Evolutionary conservation across 2,888 invertebrate genomes (phyloP), one percentile per base, ranked within the genome.

Genomic region (Anaspis maculata): DNA sequence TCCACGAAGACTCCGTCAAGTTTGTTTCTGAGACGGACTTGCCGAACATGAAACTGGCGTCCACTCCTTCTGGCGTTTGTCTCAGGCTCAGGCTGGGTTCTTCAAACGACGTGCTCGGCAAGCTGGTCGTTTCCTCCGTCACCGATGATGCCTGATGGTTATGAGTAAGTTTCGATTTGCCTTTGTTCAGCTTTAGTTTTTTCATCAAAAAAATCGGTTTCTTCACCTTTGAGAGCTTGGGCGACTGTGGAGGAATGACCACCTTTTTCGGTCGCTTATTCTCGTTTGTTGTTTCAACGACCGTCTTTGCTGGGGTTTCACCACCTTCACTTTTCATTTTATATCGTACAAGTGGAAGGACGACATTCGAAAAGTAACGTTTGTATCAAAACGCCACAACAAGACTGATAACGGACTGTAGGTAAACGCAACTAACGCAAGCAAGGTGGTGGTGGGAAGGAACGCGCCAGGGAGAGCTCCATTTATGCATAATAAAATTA

Each of bases 11-110:
- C 39, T 59, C 59, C 24, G 54, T 51, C 29, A 61, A 44, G 46
- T 60, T 59, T 15, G 52, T 52, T 27, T 59, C 60, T 2, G 61
- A 61, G 6, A 52, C 54, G 4, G 59, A 59, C 39, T 51, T 49
- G 2, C 48, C 43, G 32, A 58, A 46, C 30, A 44, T 41, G 26
- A 51, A 48, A 27, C 22, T 32, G 36, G 53, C 49, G 36, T 54
- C 53, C 36, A 48, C 51, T 28, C 52, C 56, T 48, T 58, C 57
- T 4, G 58, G 56, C 10, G 54, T 56, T 39, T 51, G 52, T 12
- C 55, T 45, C 39, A 50, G 40, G 34, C 14, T 10, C 25, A 42
- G 33, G 7, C 51, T 36, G 3, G 47, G 39, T 33, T 13, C 11
- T 25, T 42, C 34, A 7, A 50, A 35, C 3, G 46, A 47, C 13